Base-by-base conservation (phyloP, 1,140 invertebrate genomes). In the Adelges cooleyi region DNA sequence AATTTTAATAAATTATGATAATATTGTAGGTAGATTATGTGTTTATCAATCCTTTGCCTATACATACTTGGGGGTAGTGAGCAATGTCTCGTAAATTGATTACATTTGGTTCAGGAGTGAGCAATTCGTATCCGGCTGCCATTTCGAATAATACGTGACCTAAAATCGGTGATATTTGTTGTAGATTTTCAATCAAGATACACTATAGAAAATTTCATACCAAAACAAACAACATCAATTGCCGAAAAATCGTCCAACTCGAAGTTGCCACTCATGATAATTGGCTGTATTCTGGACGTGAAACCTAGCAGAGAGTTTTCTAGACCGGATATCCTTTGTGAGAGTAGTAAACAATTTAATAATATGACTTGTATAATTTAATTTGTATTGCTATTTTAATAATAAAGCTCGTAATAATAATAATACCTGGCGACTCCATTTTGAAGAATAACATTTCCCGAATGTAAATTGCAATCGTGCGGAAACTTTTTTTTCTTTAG, bases 361-460 rank as follows among this genome's bases (percentile, higher is more conserved):
- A 62, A 52, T 29, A 36, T 22, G 11, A 20, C 1, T 49, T n/a
- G n/a, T n/a, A 10, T 33, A 6, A 29, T 67, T 20, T 49, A n/a
- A n/a, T 10, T 5, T 22, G 20, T 49, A 22, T n/a, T n/a, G n/a
- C 27, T 23, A 2, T 48, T 46, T 23, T 3, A 22, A 49, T 17
- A 9, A 48, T n/a, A n/a, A n/a, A n/a, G n/a, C n/a, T n/a, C n/a
- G n/a, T n/a, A n/a, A n/a, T n/a, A n/a, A 33, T 33, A n/a, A 56
- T 49, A 67, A 69, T 71, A 75, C 73, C 83, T 79, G 15, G 89
- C 90, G 0, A 92, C 88, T 2, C 90, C 90, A 74, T 93, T 92
- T 71, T 94, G 89, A 20, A 94, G 79, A 67, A 94, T 87, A 9
- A 95, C 84, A 77, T 95, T 95, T 27, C 90, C 90, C 25, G 89